A percentile compares a stretch with the other conserved stretches of the same genome.
Conservation (phyloP, 2,888 invertebrate species). For the Lutraria lutraria region DNA sequence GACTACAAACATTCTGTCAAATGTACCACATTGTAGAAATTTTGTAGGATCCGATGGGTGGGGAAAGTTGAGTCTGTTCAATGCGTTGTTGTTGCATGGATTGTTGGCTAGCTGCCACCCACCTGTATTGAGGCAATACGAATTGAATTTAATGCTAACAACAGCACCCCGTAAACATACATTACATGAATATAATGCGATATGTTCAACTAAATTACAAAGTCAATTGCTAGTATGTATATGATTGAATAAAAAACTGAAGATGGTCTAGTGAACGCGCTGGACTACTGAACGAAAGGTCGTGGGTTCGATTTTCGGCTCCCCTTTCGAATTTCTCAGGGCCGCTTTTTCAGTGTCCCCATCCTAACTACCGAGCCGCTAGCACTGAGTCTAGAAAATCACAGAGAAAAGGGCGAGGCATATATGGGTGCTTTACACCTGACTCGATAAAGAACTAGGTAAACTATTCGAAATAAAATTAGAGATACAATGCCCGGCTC, state of each 20-base stretch:
- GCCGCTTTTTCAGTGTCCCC: no score
- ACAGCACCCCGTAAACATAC: neutral
- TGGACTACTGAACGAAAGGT: no score
- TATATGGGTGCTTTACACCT: no score
- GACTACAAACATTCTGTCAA: conserved; percentile 74
- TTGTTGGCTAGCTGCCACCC: conserved; percentile 70
- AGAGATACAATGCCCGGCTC: neutral
- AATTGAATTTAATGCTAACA: neutral
- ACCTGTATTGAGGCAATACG: conserved; percentile 39
- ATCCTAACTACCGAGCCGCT: no score
- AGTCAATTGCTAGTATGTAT: neutral
- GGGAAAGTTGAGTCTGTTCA: conserved; percentile 70
- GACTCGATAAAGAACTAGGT: no score
- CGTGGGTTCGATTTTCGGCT: no score
- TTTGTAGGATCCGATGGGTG: conserved; percentile 49
- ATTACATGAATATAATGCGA: neutral
- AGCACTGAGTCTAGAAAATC: no score
- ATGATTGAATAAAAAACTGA: neutral
- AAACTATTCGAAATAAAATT: no score
- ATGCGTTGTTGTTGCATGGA: conserved; percentile 70
- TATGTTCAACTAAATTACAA: neutral
- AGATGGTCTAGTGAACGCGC: neutral
- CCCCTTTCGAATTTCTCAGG: neutral
- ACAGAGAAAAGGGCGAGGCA: no score
- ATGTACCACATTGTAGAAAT: conserved; percentile 71